Evolutionary conservation across 2,797 vertebrate genomes (phyloP).

Genomic region (Percopsis omiscomaycus): DNA sequence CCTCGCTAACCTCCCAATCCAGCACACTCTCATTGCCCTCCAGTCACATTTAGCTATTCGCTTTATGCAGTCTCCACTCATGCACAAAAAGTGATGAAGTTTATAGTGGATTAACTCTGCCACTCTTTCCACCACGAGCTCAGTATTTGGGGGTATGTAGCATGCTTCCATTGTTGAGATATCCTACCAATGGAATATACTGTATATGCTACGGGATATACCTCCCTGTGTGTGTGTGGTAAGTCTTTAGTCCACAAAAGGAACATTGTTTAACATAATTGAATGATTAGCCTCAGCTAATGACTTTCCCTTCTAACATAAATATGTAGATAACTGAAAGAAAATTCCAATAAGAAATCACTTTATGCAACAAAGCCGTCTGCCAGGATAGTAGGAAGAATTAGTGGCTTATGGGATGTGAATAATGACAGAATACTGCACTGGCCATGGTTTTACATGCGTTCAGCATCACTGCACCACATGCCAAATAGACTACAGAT

Average conservation of each 20-base stretch:
- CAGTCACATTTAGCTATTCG: slow-evolving; percentile 33
- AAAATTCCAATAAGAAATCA: slow-evolving; percentile 16
- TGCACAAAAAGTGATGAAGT: slow-evolving; percentile 30
- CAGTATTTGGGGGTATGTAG: slow-evolving; percentile 31
- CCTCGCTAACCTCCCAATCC: slow-evolving; percentile 34
- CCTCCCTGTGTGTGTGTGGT: background rate
- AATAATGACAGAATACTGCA: slow-evolving; percentile 54
- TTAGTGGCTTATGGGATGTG: slow-evolving; percentile 58
- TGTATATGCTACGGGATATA: background rate
- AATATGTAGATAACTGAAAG: slow-evolving; percentile 3
- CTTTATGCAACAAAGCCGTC: slow-evolving; percentile 27
- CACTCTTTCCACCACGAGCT: slow-evolving; percentile 18
- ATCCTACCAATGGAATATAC: background rate
- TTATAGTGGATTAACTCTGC: slow-evolving; percentile 30
- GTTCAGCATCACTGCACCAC: slow-evolving; percentile 67
- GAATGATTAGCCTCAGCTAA: background rate
- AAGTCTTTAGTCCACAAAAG: background rate
- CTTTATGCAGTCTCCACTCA: slow-evolving; percentile 21
- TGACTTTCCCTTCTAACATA: slow-evolving; percentile 6
- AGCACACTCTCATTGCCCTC: slow-evolving; percentile 28
- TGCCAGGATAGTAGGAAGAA: slow-evolving; percentile 63
- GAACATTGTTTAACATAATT: too few relatives aligned
- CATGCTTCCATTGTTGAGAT: background rate
- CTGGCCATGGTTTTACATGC: slow-evolving; percentile 60
- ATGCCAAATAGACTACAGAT: slow-evolving; percentile 66